Evolutionary conservation across 2,797 vertebrate species (phyloP).

Genomic region (Pseudochirops cupreus): DNA sequence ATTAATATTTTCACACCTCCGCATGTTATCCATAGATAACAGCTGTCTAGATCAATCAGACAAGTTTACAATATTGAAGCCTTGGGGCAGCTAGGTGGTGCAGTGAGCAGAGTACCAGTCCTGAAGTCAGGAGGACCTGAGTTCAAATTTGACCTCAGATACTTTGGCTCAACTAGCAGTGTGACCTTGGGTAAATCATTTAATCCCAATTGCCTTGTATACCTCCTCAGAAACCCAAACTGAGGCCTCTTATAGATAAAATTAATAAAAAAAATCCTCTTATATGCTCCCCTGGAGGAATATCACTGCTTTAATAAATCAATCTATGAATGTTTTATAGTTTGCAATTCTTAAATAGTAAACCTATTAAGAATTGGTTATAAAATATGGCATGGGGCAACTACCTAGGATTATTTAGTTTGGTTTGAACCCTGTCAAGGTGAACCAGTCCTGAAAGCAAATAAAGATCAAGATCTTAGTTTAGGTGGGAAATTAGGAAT

Average conservation of each 20-base stretch:
- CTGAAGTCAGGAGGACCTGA: too few species aligned
- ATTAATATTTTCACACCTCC: conserved; percentile 67
- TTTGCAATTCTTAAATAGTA: conserved; percentile 64
- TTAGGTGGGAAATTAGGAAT: conserved; percentile 67
- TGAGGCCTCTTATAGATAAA: conserved; percentile 74
- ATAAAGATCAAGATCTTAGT: conserved; percentile 54
- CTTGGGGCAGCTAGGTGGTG: too few species aligned
- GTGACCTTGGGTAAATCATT: too few species aligned
- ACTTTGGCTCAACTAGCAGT: too few species aligned
- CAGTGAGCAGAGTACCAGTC: too few species aligned
- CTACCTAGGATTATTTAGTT: conserved; percentile 65
- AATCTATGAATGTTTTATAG: conserved; percentile 69
- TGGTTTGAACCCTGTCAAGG: conserved; percentile 75
- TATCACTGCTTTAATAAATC: conserved; percentile 67
- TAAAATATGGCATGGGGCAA: conserved; percentile 69
- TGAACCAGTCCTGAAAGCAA: conserved; percentile 18
- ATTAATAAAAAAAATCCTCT: conserved; percentile 73
- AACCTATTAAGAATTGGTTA: conserved; percentile 63
- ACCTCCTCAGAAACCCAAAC: not conserved
- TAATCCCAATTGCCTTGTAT: too few species aligned
- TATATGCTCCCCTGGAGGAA: conserved; percentile 65
- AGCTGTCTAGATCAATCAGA: conserved; percentile 64
- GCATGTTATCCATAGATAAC: conserved; percentile 67
- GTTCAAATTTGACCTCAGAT: too few species aligned
- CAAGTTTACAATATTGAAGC: conserved; percentile 51